Base-by-base conservation (phyloP, 2,113 vertebrate genomes). In the Macroglossus sobrinus region DNA sequence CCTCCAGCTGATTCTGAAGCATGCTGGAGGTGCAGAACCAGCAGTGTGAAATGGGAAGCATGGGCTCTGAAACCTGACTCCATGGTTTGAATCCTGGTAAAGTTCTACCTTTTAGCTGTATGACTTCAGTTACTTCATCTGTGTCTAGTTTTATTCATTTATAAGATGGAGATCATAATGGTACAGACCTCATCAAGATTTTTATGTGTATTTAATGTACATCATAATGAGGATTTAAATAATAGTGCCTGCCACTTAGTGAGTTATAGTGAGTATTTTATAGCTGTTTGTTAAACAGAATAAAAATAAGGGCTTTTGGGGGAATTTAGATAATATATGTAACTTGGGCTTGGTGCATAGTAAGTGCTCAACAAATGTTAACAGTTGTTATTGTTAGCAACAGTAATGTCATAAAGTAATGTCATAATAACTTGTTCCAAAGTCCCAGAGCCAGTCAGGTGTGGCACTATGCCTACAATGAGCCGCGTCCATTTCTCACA, bases 281-380 rank as follows among this genome's bases (percentile, higher is more conserved):
- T 68, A 88, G 50, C 66, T 94, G 5, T 28, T 57, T 50, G 30
- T 91, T 90, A 53, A 95, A 55, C 38, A 76, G 43, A 96, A 33
- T 76, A 87, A 81, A 84, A 84, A 38, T 47, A 43, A 91, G 16
- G 2, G 14, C n/a, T 66, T 47, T 47, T 79, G 50, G 15, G 76
- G 61, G 21, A 47, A 68, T 43, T 91, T 89, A 61, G 78, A 57
- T 79, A 76, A 79, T 64, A 16, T 45, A 35, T 86, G 13, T 53
- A 89, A 93, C 43, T n/a, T 30, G 43, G 69, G 35, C 19, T 79
- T 79, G 61, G 57, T 35, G 38, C 30, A 38, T 68, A 19, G 21
- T 75, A 85, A 68, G 24, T 84, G 33, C 57, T 97, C 76, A 84
- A 33, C 33, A 93, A 72, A 85, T 63, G 50, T 35, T 61, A 84